A percentile compares a stretch with the other conserved stretches of the same genome.
These are phyloP conservation scores for Heliconius cydno DNA, from an alignment of 2,888 invertebrate genomes.

Conservation along the genomic window DNA sequence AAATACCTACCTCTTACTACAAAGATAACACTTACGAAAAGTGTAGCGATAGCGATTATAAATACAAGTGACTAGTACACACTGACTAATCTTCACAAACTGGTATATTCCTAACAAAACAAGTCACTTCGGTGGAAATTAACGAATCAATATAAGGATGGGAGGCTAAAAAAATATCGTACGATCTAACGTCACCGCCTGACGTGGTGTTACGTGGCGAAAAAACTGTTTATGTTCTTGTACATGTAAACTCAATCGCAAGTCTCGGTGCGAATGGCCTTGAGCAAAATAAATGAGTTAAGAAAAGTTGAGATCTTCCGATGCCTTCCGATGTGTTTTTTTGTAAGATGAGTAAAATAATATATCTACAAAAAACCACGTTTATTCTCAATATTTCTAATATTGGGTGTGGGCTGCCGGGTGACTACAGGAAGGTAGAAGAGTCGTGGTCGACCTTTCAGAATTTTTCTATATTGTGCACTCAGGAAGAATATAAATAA, in stretches of 20 bases:
- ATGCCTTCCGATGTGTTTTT: neutral
- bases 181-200: conserved; percentile 70
- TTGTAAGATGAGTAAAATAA: neutral
- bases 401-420: neutral
- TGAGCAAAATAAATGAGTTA: conserved; percentile 3
- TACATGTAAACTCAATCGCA: neutral
- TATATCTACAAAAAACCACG: neutral
- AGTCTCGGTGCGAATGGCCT: neutral
- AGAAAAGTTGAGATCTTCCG: neutral
- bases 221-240: neutral
- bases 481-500: too few species aligned
- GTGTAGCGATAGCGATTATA: conserved; percentile 34
- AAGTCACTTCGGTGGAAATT: conserved; percentile 27
- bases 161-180: conserved; percentile 41
- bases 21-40: conserved; percentile 42
- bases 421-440: too few species aligned
- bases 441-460: too few species aligned
- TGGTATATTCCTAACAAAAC: conserved; percentile 32
- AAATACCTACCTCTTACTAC: conserved; percentile 35
- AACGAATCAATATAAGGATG: conserved; percentile 30
- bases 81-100: conserved; percentile 1
- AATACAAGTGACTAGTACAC: conserved; percentile 21
- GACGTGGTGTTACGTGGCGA: conserved; percentile 62
- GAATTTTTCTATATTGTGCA: too few species aligned
- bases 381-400: neutral